A percentile compares a stretch with the other conserved stretches of the same genome.
phyloP scores from a whole-genome alignment of 2,888 invertebrate species.

The Deroplatys truncata region DNA sequence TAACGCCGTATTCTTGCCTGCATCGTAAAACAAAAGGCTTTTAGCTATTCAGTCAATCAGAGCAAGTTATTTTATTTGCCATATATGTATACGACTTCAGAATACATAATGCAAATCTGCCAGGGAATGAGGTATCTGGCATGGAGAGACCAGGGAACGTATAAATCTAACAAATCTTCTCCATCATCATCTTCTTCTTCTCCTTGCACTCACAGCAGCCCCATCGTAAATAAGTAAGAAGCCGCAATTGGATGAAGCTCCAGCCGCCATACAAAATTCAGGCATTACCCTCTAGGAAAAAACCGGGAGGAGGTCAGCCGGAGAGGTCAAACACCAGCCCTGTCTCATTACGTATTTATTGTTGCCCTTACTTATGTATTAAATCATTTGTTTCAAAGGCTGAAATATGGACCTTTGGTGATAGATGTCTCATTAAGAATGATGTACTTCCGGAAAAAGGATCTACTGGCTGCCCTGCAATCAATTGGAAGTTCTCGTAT shows the following conservation, averaged over 20 bases:
- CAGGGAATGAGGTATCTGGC: too few relatives aligned
- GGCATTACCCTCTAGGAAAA: neutral
- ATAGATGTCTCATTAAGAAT: too few relatives aligned
- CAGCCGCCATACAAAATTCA: neutral
- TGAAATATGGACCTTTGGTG: neutral
- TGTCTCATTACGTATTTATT: neutral
- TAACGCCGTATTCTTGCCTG: too few relatives aligned
- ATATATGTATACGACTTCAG: neutral
- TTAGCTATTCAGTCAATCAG: too few relatives aligned
- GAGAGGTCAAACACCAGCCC: neutral
- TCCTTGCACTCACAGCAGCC: neutral
- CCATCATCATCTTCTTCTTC: neutral
- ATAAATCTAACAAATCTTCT: neutral
- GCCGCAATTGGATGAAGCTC: neutral
- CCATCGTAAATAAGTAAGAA: neutral
- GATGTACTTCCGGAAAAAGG: neutral
- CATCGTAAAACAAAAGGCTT: too few relatives aligned
- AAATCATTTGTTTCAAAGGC: neutral
- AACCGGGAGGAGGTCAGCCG: neutral
- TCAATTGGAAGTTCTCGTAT: neutral
- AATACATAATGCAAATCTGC: neutral
- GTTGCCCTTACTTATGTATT: neutral
- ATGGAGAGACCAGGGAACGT: neutral
- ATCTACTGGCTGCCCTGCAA: neutral
- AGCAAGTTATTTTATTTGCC: too few relatives aligned